Evolutionary conservation across 1,140 invertebrate genomes (phyloP).

Genomic region (Caerostris darwini): DNA sequence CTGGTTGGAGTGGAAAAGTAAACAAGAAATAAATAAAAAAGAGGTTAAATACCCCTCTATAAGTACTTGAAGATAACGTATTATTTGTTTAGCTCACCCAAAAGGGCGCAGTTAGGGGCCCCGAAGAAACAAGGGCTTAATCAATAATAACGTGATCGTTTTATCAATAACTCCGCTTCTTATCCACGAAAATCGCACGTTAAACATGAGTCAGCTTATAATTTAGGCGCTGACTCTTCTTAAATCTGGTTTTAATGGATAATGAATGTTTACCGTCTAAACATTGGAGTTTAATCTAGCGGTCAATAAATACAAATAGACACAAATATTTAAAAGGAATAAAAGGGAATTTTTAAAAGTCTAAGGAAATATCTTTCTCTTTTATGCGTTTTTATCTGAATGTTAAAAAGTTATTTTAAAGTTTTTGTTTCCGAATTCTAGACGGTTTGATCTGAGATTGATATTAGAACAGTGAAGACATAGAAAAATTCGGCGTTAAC

Average conservation of each 20-base stretch:
- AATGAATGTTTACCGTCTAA: not conserved
- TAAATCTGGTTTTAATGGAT: conserved; percentile 12
- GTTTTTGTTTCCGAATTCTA: too few relatives aligned
- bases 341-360: too few relatives aligned
- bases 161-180: conserved; percentile 34
- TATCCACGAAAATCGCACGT: conserved; percentile 25
- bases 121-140: not conserved
- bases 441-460: too few relatives aligned
- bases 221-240: not conserved
- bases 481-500: too few relatives aligned
- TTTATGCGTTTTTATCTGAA: too few relatives aligned
- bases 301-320: not conserved
- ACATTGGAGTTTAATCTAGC: not conserved
- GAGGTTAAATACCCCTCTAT: conserved; percentile 37
- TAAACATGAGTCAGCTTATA: not conserved
- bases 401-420: too few relatives aligned
- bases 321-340: not conserved
- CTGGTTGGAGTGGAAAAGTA: not conserved
- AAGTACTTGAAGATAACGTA: conserved; percentile 40
- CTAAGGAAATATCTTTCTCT: too few relatives aligned
- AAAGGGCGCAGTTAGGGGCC: not conserved
- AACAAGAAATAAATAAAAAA: not conserved
- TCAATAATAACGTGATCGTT: conserved; percentile 55
- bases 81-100: conserved; percentile 22
- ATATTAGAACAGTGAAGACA: too few relatives aligned